These are phyloP conservation scores for Saccopteryx leptura DNA, from an alignment of 2,113 vertebrate genomes.

Conservation along the genomic window DNA sequence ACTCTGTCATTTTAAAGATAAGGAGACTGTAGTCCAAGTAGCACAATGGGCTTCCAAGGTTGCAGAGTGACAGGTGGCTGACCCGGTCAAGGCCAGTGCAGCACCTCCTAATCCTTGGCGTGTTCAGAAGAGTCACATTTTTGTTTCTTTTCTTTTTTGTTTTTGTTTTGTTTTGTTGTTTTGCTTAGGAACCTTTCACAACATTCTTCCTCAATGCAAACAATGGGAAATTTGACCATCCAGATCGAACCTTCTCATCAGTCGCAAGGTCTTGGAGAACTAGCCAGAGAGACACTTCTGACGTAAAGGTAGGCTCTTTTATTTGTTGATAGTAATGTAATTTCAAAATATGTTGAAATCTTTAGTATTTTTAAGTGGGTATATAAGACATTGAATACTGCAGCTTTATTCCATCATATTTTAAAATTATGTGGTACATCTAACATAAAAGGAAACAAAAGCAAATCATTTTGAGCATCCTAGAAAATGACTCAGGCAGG, in stretches of 20 bases:
- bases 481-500: slow-evolving; percentile 76
- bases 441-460: slow-evolving; percentile 57
- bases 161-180: slow-evolving; percentile 33
- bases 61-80: neutral
- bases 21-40: neutral
- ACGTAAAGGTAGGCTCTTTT: slow-evolving; percentile 94
- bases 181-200: slow-evolving; percentile 96
- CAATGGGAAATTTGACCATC: slow-evolving; percentile 96
- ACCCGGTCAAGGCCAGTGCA: neutral
- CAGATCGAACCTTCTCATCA: slow-evolving; percentile 96
- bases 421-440: slow-evolving; percentile 48
- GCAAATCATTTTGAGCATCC: slow-evolving; percentile 63
- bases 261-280: slow-evolving; percentile 96
- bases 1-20: neutral
- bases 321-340: neutral
- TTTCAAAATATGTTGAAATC: neutral
- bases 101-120: neutral
- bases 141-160: slow-evolving; percentile 10
- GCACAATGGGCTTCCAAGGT: neutral
- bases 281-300: slow-evolving; percentile 97
- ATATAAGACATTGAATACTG: slow-evolving; percentile 26
- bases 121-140: neutral
- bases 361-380: neutral
- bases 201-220: slow-evolving; percentile 97
- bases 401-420: slow-evolving; percentile 48